A percentile compares a stretch with the other conserved stretches of the same genome.
Conservation (phyloP, 2,113 vertebrate species). For the Myotis brandtii region DNA sequence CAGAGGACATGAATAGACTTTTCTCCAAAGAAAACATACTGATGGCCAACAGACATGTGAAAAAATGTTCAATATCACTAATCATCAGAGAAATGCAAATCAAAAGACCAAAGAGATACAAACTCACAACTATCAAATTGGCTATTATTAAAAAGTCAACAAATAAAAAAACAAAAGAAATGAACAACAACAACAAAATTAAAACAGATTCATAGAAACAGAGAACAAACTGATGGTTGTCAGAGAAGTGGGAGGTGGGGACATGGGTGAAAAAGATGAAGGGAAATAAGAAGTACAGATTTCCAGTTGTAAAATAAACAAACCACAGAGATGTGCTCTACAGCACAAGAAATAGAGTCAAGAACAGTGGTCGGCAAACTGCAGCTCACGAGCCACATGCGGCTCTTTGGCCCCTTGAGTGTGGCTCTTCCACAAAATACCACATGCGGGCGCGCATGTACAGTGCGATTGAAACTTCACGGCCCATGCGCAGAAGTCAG, state of each 20-base stretch:
- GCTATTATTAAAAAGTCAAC: background rate
- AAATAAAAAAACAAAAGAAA: background rate
- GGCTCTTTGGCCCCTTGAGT: too few species aligned
- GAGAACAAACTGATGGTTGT: background rate
- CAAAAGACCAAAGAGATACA: background rate
- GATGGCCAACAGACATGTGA: background rate
- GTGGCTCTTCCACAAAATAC: too few species aligned
- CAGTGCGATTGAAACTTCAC: too few species aligned
- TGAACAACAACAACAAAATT: background rate
- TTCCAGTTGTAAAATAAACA: background rate
- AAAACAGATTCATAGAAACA: background rate
- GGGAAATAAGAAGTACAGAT: background rate
- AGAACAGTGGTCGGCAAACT: too few species aligned
- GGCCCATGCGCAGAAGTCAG: too few species aligned
- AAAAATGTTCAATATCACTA: background rate
- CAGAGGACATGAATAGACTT: background rate
- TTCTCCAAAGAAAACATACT: background rate
- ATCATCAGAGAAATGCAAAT: background rate
- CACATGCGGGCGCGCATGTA: too few species aligned
- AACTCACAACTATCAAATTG: background rate
- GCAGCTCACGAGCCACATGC: too few species aligned
- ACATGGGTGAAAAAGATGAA: background rate
- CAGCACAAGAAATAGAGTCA: background rate
- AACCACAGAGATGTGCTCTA: background rate
- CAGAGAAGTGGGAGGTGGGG: background rate